Base-by-base conservation (phyloP, 2,797 vertebrate species). In the Gobio occitaniae region DNA sequence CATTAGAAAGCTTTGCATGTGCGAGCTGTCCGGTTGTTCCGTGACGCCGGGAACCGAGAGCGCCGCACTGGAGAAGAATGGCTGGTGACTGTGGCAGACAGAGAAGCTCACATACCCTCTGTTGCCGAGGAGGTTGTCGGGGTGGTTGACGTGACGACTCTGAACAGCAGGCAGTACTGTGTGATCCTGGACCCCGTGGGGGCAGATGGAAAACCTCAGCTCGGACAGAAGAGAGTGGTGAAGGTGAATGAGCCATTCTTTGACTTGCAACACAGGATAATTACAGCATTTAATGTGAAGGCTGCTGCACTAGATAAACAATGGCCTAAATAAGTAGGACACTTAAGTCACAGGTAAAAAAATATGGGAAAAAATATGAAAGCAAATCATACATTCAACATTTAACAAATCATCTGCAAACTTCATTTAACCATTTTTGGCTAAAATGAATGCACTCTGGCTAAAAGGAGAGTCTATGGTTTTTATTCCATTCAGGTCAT, bases 61-160 rank as follows among this genome's bases (percentile, higher is more conserved):
- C 94, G 95, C 0, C 95, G 94, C 2, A 98, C 97, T 0, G 97
- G 97, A 0, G 97, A 98, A 92, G 97, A 98, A 85, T 97, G 97
- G 97, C 92, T 98, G 80, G 95, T 98, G 69, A 98, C 96, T 0
- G 92, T 96, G 84, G 93, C 82, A 0, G 95, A 97, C 86, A 85
- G 96, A 0, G 96, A 97, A 89, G 96, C 96, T 0, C 96, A 98
- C 66, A 96, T 98, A 87, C 97, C 97, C 0, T 96, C 97, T 0
- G 97, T 98, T 75, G 83, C 96, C 0, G 97, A 98, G 93, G 96
- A 97, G 89, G 95, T 98, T 88, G 92, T 97, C 75, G 95, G 96
- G 0, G 93, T 96, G 4, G 96, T 97, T 29, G 44, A 95, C 0
- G 96, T 98, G 87, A 98, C 96, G 68, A 97, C 96, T 0, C 91